These are phyloP conservation scores for Periophthalmus magnuspinnatus DNA, from an alignment of 2,797 vertebrate genomes.

Conservation along the genomic window DNA sequence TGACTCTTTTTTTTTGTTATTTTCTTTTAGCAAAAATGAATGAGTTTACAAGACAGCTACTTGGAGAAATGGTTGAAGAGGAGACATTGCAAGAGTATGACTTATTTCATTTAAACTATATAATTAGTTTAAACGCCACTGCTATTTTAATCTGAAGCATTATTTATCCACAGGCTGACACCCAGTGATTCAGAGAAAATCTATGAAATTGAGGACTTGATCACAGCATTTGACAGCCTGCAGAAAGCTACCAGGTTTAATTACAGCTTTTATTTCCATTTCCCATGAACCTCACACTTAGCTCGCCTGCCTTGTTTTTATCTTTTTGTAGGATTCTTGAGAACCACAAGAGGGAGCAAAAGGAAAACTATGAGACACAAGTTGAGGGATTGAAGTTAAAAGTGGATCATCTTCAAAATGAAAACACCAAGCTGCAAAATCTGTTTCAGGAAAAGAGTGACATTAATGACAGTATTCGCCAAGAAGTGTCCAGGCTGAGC, in stretches of 20 bases:
- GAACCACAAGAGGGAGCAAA: constrained; percentile 86
- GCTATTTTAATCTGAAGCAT: not conserved
- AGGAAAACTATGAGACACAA: constrained; percentile 84
- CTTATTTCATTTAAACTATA: not conserved
- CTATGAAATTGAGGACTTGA: constrained; percentile 85
- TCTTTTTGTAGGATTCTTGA: constrained; percentile 81
- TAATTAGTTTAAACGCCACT: not conserved
- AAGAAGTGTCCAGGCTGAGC: constrained; percentile 87
- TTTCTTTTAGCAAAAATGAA: constrained; percentile 84
- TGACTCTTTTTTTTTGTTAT: not conserved
- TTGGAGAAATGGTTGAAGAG: constrained; percentile 84
- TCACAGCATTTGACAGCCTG: constrained; percentile 85
- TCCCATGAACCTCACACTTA: not conserved
- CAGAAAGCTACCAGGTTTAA: constrained; percentile 91
- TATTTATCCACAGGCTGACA: constrained; percentile 75
- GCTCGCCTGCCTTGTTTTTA: not conserved
- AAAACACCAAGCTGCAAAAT: constrained; percentile 87
- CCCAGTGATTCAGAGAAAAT: constrained; percentile 81
- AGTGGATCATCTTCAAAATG: constrained; percentile 87
- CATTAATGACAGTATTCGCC: constrained; percentile 84
- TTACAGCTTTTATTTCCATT: not conserved
- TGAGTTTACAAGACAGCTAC: constrained; percentile 84
- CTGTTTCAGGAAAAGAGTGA: constrained; percentile 90
- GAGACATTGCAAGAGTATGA: constrained; percentile 85
- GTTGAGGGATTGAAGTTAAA: constrained; percentile 86